Base-by-base conservation (phyloP, 1,140 invertebrate genomes). In the Aphelenchoides avenae region DNA sequence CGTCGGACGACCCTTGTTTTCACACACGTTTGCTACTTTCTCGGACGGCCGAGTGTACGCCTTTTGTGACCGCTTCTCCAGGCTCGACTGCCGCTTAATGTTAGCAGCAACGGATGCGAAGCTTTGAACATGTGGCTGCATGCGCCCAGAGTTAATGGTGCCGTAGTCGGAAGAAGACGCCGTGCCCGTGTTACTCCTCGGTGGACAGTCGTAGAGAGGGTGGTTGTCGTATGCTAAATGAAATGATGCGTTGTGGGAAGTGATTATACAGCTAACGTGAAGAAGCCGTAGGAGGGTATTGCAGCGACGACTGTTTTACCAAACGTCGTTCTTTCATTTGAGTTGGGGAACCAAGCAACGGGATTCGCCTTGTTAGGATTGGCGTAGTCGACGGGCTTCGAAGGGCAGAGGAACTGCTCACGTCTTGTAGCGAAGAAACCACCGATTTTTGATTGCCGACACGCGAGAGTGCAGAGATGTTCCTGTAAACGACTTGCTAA, bases 171-270 rank as follows among this genome's bases (percentile, higher is more conserved):
- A 57, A 20, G 57, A 56, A 1, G 27, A 48, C 2, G 22, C 57
- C 29, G 36, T n/a, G 7, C 52, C 20, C 4, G 5, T 11, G 24
- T 46, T 36, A n/a, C 43, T 36, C 5, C 34, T 22, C 1, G 55
- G 55, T n/a, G 55, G 55, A 48, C 57, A 11, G 55, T 57, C 55
- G 55, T 57, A 57, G 6, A 57, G 56, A 13, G 55, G 55, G 57
- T 57, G 55, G 13, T 57, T 58, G 52, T 54, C 52, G 27, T 54
- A 59, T 24, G 24, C 52, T 59, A 34, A 11, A 54, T 56, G 3
- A 13, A 13, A 57, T 58, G 11, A 54, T 54, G 13, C 30, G 27
- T 54, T 5, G 13, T 36, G 18, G 11, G 13, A 13, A n/a, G 11
- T 36, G n/a, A n/a, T 36, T 36, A 11, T 36, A n/a, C n/a, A n/a